Evolutionary conservation across 23 tunicate species (phyloP).

Genomic region (Ascidia mentula): DNA sequence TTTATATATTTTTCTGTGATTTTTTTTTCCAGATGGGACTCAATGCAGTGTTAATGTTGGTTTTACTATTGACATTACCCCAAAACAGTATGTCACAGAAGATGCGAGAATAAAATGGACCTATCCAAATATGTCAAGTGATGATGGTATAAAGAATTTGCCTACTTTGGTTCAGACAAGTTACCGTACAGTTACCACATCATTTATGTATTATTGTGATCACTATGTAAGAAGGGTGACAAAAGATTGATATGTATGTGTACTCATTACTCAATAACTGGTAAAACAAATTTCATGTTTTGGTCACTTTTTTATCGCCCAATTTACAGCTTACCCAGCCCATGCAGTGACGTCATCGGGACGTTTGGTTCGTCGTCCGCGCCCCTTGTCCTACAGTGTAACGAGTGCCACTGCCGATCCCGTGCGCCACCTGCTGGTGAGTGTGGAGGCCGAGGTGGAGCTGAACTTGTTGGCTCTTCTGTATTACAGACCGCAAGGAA

Average conservation of each 20-base stretch:
- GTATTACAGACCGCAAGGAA: slow-evolving; percentile 53
- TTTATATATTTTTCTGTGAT: background rate
- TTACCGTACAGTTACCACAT: background rate
- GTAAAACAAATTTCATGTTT: background rate
- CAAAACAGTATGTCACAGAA: background rate
- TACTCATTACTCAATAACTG: no score
- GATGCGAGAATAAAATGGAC: background rate
- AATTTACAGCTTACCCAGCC: slow-evolving; percentile 32
- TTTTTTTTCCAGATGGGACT: background rate
- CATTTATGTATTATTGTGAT: background rate
- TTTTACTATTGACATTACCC: background rate
- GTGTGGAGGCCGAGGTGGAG: slow-evolving; percentile 40
- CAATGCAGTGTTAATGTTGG: background rate
- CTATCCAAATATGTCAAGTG: background rate
- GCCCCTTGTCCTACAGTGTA: background rate
- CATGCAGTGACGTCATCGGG: slow-evolving; percentile 51
- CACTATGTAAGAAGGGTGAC: background rate
- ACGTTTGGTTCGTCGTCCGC: slow-evolving; percentile 20
- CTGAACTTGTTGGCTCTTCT: slow-evolving; percentile 37
- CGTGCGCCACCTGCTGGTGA: slow-evolving; percentile 21
- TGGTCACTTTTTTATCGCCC: background rate
- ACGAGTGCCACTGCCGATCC: background rate
- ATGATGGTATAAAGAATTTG: background rate
- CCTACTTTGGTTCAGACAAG: background rate
- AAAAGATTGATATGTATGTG: background rate